Conservation (phyloP, 2,113 vertebrate species). For the Butorides virescens region DNA sequence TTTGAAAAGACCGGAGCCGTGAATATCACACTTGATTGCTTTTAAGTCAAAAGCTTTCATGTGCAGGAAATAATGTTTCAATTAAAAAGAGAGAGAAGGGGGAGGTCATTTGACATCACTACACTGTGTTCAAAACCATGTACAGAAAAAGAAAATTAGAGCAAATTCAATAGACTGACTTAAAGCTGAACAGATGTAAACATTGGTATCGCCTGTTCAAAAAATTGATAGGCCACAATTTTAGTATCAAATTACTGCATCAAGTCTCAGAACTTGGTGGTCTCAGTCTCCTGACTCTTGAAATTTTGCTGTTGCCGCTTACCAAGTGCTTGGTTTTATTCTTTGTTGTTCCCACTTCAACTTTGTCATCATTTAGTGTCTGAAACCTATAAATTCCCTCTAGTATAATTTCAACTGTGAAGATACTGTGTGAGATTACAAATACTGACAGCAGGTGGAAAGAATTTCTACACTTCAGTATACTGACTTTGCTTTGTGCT, state of each 20-base stretch:
- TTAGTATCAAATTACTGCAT: not conserved
- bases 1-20: not conserved
- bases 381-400: not conserved
- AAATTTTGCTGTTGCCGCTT: not conserved
- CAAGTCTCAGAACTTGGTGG: not conserved
- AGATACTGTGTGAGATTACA: not conserved
- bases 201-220: not conserved
- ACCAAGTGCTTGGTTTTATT: not conserved
- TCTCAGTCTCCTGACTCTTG: not conserved
- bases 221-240: not conserved
- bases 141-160: not conserved
- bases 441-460: not conserved
- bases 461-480: not conserved
- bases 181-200: not conserved
- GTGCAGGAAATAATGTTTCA: conserved; percentile 13
- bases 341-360: not conserved
- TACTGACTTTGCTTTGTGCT: not conserved
- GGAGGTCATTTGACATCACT: not conserved
- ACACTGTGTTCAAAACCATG: not conserved
- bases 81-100: not conserved
- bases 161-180: not conserved
- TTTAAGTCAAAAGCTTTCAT: conserved; percentile 33
- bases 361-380: not conserved
- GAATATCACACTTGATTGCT: conserved; percentile 39
- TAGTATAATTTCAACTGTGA: not conserved